These are phyloP conservation scores for Oryzias melastigma DNA, from an alignment of 2,113 vertebrate genomes.

Conservation along the genomic window DNA sequence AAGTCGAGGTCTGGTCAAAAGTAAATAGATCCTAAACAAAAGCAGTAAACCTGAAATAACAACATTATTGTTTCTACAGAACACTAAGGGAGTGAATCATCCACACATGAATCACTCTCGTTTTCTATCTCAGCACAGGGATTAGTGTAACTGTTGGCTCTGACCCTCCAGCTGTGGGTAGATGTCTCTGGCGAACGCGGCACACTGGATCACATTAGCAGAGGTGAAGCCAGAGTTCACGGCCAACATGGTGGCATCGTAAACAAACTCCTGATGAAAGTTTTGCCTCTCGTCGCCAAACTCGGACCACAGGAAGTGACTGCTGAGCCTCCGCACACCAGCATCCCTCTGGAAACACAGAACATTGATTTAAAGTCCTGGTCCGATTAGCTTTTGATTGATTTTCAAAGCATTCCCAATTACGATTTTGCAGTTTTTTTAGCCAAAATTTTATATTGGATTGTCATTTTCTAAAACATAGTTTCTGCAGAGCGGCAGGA, in stretches of 20 bases:
- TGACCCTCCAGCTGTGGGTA: constrained; percentile 62
- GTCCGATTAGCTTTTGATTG: too few relatives aligned
- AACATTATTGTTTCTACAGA: constrained; percentile 9
- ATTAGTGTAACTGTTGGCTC: neutral
- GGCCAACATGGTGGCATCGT: constrained; percentile 48
- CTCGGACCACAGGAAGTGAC: constrained; percentile 61
- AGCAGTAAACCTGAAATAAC: neutral
- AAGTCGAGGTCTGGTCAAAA: constrained; percentile 34
- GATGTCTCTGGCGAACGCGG: constrained; percentile 49
- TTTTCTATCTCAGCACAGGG: too few relatives aligned
- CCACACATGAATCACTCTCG: constrained; percentile 11
- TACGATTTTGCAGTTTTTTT: too few relatives aligned
- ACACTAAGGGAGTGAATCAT: constrained; percentile 2
- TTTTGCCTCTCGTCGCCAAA: constrained; percentile 35
- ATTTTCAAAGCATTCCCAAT: too few relatives aligned
- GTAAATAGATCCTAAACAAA: too few relatives aligned
- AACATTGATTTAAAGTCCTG: neutral
- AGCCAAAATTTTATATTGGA: too few relatives aligned
- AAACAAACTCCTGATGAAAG: constrained; percentile 70
- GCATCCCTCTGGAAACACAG: constrained; percentile 52
- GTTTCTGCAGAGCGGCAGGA: too few relatives aligned
- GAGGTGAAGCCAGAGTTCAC: constrained; percentile 50
- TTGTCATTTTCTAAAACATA: too few relatives aligned
- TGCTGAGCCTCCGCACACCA: constrained; percentile 50
- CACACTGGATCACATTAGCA: constrained; percentile 47